These are phyloP conservation scores for Hypercompe scribonia DNA, from an alignment of 2,888 invertebrate species.

Conservation along the genomic window DNA sequence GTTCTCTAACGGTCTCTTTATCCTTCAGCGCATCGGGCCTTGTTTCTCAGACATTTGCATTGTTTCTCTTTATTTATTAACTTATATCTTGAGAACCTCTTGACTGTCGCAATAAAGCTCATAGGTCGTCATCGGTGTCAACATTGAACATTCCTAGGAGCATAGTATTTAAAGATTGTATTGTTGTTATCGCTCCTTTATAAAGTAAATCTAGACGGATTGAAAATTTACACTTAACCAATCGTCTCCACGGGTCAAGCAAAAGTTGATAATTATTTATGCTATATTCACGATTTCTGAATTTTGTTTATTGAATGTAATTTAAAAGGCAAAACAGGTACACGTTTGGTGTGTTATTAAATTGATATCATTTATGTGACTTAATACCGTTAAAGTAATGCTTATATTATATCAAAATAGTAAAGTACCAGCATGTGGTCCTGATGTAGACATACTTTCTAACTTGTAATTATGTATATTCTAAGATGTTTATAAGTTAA, in stretches of 20 bases:
- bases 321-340: constrained; percentile 27
- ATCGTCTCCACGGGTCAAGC: background rate
- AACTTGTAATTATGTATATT: constrained; percentile 31
- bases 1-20: constrained; percentile 55
- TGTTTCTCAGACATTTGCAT: constrained; percentile 43
- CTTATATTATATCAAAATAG: constrained; percentile 43
- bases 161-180: background rate
- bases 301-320: constrained; percentile 12
- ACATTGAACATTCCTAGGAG: background rate
- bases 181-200: background rate
- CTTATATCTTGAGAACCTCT: constrained; percentile 8
- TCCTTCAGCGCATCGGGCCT: constrained; percentile 50
- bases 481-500: constrained; percentile 18
- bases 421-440: constrained; percentile 46
- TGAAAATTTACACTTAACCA: background rate
- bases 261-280: constrained; percentile 5
- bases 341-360: constrained; percentile 11
- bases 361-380: constrained; percentile 19
- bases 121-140: background rate
- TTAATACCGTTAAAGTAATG: constrained; percentile 35
- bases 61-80: constrained; percentile 33
- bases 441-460: constrained; percentile 39
- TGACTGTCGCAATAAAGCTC: background rate
- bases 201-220: background rate
- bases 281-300: constrained; percentile 11